Percentiles rank a stretch among this genome's conserved stretches.
Conservation (phyloP, 2,888 invertebrate species). For the Colletes collaris region DNA sequence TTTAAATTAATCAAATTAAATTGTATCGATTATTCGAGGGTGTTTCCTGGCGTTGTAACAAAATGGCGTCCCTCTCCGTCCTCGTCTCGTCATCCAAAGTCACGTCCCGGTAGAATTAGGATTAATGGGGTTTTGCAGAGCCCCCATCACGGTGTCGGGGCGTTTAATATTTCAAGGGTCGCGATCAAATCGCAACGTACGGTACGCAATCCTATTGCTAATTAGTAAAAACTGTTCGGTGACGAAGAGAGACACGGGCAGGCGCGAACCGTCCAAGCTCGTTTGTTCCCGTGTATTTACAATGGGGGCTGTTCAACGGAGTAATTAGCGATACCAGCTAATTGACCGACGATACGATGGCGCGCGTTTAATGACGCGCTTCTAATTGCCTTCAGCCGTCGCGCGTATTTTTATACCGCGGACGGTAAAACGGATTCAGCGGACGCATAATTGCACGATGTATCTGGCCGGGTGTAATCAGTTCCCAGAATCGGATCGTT, state of each 20-base stretch:
- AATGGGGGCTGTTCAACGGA: conserved; percentile 12
- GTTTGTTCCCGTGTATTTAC: conserved; percentile 22
- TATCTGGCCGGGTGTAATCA: conserved; percentile 21
- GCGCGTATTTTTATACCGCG: conserved; percentile 38
- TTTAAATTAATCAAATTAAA: too few species aligned
- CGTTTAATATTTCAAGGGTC: conserved; percentile 12
- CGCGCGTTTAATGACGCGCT: conserved; percentile 47
- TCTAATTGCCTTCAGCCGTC: conserved; percentile 47
- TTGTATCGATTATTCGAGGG: too few species aligned
- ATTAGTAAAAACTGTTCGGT: conserved; percentile 25
- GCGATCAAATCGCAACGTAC: conserved; percentile 6
- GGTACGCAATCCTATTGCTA: background rate
- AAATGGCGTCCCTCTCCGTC: too few species aligned
- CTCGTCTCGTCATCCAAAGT: too few species aligned
- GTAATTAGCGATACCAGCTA: conserved; percentile 54
- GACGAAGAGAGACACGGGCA: background rate
- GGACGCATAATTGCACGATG: conserved; percentile 26
- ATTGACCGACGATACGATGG: conserved; percentile 52
- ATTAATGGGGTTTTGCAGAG: too few species aligned
- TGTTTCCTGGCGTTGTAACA: too few species aligned
- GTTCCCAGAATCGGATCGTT: conserved; percentile 35
- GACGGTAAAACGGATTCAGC: conserved; percentile 29
- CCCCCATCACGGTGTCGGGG: too few species aligned
- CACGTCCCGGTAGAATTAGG: too few species aligned
- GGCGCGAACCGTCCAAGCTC: conserved; percentile 9